A percentile compares a stretch with the other conserved stretches of the same genome.
Evolutionary conservation across 2,113 vertebrate genomes (phyloP).

Genomic region (Brachyistius frenatus): DNA sequence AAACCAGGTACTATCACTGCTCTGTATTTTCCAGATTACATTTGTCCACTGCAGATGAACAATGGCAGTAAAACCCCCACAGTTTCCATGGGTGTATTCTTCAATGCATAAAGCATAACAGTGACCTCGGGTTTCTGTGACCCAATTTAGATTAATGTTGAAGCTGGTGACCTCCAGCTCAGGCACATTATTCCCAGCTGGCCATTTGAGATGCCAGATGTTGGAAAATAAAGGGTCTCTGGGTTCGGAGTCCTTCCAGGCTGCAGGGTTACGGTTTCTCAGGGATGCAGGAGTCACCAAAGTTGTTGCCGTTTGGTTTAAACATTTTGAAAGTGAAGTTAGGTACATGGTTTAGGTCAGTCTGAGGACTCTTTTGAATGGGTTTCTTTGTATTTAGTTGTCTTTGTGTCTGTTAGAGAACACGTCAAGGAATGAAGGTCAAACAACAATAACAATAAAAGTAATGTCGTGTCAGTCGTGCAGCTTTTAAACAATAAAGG

Average conservation of each 20-base stretch:
- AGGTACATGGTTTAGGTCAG: not conserved
- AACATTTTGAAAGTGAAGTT: not conserved
- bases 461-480: not conserved
- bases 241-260: constrained; percentile 11
- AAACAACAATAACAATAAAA: not conserved
- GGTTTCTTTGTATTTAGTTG: not conserved
- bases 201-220: constrained; percentile 60
- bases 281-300: constrained; percentile 40
- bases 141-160: constrained; percentile 51
- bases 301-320: constrained; percentile 24
- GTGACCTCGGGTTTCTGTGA: constrained; percentile 47
- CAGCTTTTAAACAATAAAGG: not conserved
- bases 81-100: constrained; percentile 32
- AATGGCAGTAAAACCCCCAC: constrained; percentile 1
- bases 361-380: too few relatives aligned
- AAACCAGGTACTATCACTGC: not conserved
- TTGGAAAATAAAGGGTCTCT: constrained; percentile 40
- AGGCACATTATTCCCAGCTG: constrained; percentile 48
- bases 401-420: not conserved
- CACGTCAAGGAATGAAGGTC: not conserved
- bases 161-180: constrained; percentile 48
- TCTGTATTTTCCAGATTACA: not conserved
- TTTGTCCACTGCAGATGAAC: constrained; percentile 25
- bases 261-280: constrained; percentile 14
- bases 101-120: constrained; percentile 28